Percentiles rank a stretch among this genome's conserved stretches.
These are phyloP conservation scores for Brachionus paranguensis DNA, from an alignment of 1,140 invertebrate genomes.

Conservation along the genomic window DNA sequence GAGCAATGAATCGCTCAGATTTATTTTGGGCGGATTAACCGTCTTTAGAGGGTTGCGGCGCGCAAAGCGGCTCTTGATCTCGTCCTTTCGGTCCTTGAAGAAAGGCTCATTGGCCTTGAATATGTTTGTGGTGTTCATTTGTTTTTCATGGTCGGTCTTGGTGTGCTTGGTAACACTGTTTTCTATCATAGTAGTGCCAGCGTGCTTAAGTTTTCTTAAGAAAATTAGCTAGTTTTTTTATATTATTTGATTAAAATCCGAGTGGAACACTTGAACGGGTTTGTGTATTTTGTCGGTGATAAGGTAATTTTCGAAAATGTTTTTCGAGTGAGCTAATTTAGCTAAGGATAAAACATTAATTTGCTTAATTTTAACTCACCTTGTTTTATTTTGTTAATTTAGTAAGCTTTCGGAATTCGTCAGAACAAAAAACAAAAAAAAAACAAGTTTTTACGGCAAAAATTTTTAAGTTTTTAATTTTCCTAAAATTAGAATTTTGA, in stretches of 20 bases:
- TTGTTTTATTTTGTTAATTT: not conserved
- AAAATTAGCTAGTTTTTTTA: not conserved
- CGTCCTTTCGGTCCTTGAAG: not conserved
- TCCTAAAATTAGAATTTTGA: not conserved
- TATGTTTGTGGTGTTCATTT: not conserved
- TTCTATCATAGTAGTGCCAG: not conserved
- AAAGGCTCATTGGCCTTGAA: not conserved
- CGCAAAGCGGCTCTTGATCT: not conserved
- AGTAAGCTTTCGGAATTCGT: not conserved
- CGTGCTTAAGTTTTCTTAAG: not conserved
- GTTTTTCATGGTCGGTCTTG: not conserved
- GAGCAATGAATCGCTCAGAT: not conserved
- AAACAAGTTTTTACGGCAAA: not conserved
- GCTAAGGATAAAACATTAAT: not conserved
- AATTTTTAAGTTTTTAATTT: not conserved
- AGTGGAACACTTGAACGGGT: not conserved
- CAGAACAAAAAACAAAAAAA: not conserved
- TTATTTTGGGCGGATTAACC: not conserved
- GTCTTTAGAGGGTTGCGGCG: not conserved
- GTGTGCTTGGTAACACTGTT: not conserved
- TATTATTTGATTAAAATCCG: not conserved
- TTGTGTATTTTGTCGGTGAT: slow-evolving; percentile 4
- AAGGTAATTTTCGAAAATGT: not conserved
- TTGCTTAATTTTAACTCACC: not conserved
- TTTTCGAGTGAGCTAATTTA: not conserved